Evolutionary conservation across 2,797 vertebrate genomes (phyloP).

Genomic region (Moxostoma hubbsi): DNA sequence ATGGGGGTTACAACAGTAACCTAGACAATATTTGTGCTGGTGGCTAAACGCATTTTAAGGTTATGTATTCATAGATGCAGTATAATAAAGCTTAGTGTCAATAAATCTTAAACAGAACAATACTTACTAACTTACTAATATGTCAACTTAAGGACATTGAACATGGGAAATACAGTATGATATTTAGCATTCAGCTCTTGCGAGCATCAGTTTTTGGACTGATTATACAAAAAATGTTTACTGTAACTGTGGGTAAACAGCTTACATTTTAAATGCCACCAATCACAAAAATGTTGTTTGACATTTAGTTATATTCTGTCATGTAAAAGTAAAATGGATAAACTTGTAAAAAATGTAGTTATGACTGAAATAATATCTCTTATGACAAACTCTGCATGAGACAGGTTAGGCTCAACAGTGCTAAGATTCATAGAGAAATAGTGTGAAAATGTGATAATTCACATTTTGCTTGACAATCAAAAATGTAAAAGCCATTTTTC

Average conservation of each 20-base stretch:
- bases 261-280: neutral
- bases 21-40: slow-evolving; percentile 1
- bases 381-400: too few relatives aligned
- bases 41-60: neutral
- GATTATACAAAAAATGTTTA: neutral
- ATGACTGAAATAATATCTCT: too few relatives aligned
- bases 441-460: too few relatives aligned
- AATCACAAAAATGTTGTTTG: too few relatives aligned
- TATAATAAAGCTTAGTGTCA: slow-evolving; percentile 51
- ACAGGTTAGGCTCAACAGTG: too few relatives aligned
- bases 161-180: neutral
- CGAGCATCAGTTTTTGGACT: slow-evolving; percentile 6
- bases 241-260: neutral
- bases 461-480: too few relatives aligned
- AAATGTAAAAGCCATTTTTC: too few relatives aligned
- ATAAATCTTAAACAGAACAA: slow-evolving; percentile 45
- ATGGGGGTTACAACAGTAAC: neutral
- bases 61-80: slow-evolving; percentile 35
- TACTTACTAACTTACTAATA: slow-evolving; percentile 1
- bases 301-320: too few relatives aligned
- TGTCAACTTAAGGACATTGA: slow-evolving; percentile 13
- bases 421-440: too few relatives aligned
- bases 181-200: slow-evolving; percentile 19
- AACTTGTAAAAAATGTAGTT: too few relatives aligned
- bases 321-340: too few relatives aligned